Percentiles rank a stretch among this genome's conserved stretches.
phyloP scores from a whole-genome alignment of 2,797 vertebrate species.

The Phylloscopus collybita region DNA sequence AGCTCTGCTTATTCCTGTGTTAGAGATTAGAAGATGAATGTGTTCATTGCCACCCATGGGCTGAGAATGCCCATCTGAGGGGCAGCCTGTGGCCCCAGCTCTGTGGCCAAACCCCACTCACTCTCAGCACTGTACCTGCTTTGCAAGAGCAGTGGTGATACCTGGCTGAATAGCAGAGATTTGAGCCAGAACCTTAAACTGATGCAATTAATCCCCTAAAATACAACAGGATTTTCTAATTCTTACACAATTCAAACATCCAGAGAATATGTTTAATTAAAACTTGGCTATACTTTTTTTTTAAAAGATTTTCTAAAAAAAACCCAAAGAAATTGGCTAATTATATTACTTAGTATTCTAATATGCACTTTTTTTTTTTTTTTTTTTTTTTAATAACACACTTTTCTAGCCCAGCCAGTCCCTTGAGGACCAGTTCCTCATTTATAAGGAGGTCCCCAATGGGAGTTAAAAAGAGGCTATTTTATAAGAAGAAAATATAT shows the following conservation, averaged over 20 bases:
- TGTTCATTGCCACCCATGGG: rapidly evolving
- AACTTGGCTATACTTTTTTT: conserved; percentile 59
- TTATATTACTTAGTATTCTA: conserved; percentile 74
- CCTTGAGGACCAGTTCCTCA: conserved; percentile 73
- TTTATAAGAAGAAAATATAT: conserved; percentile 59
- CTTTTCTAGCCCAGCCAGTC: conserved; percentile 72
- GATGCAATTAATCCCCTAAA: conserved; percentile 39
- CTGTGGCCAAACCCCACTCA: not conserved
- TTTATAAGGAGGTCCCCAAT: conserved; percentile 72
- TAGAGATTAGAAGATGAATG: not conserved
- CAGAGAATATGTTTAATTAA: conserved; percentile 78
- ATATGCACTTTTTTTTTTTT: not conserved
- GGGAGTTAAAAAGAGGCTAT: conserved; percentile 67
- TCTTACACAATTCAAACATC: conserved; percentile 58
- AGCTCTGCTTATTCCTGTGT: not conserved
- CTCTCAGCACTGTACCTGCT: not conserved
- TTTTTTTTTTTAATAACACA: conserved; percentile 64
- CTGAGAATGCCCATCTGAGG: not conserved
- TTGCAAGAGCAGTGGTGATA: not conserved
- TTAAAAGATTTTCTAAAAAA: not conserved
- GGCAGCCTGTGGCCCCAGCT: not conserved
- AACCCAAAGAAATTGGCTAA: conserved; percentile 65
- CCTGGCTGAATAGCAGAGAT: not conserved
- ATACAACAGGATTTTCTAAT: conserved; percentile 10
- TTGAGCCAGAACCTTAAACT: conserved; percentile 11